Evolutionary conservation across 2,797 vertebrate genomes (phyloP), one percentile per base, ranked within the genome.

Genomic region (Myotis planiceps): DNA sequence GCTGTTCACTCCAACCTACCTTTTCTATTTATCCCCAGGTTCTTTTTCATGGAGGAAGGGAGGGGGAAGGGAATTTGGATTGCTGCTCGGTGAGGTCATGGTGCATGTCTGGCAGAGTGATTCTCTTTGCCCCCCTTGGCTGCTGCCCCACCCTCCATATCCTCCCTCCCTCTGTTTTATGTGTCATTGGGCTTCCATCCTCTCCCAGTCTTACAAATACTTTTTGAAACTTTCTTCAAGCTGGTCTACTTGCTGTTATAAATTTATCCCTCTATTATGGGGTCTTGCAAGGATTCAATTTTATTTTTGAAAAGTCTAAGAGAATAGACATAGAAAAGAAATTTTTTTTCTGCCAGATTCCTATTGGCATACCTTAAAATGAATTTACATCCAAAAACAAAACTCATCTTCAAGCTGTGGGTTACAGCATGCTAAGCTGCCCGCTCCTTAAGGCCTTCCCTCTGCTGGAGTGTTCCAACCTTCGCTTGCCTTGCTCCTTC

Each of bases 281-380:
- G 32, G 7, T 25, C 25, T 91, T 93, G 32, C 34, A 58, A 65
- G n/a, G 66, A 69, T 19, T 63, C 18, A 23, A 18, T 66, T 93
- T 85, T 68, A 29, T 39, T 88, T 63, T 60, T 76, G 2, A 91
- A 90, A 92, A 32, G 68, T 21, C 65, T 58, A 42, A 37, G 53
- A 91, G 68, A 85, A 81, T 42, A 66, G 19, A 45, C 71, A 66
- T 65, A 58, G 69, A 93, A 10, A 83, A 84, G 65, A 45, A 55
- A 79, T 39, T 39, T 39, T 39, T 45, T 71, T 78, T 72, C 55
- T 47, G 2, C 19, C 27, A 58, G 27, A 51, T 83, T 91, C 55
- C 34, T 65, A 72, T 66, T 25, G 34, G 23, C 32, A 47, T 25
- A 58, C 14, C 16, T 91, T 45, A 84, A 63, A 47, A 34, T 47